Evolutionary conservation across 2,888 invertebrate genomes (phyloP).

Genomic region (Cylloceria caligata): DNA sequence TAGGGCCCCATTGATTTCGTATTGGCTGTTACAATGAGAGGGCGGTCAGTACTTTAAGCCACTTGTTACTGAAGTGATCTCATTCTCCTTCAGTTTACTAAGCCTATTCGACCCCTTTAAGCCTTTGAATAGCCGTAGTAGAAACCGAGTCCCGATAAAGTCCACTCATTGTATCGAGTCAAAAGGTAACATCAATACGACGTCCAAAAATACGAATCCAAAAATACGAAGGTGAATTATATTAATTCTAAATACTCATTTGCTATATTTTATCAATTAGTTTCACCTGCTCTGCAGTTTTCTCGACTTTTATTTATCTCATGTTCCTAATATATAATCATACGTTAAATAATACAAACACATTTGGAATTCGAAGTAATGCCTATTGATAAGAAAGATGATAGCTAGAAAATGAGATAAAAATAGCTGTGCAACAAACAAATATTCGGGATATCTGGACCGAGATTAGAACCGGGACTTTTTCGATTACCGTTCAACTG

Average conservation of each 20-base stretch:
- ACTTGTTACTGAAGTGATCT: constrained; percentile 40
- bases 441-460: too few relatives aligned
- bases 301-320: too few relatives aligned
- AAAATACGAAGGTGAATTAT: background rate
- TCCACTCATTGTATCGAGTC: background rate
- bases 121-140: background rate
- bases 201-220: background rate
- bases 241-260: background rate
- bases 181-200: background rate
- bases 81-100: constrained; percentile 31
- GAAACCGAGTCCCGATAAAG: background rate
- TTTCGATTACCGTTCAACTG: too few relatives aligned
- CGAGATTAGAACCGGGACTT: too few relatives aligned
- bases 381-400: too few relatives aligned
- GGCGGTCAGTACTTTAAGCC: constrained; percentile 10
- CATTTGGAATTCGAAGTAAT: too few relatives aligned
- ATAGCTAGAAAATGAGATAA: too few relatives aligned
- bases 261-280: too few relatives aligned
- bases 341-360: too few relatives aligned
- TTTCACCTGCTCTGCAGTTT: too few relatives aligned
- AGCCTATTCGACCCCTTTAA: constrained; percentile 13
- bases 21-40: constrained; percentile 27
- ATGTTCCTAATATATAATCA: too few relatives aligned
- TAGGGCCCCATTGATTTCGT: constrained; percentile 37
- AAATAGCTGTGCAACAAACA: too few relatives aligned